These are phyloP conservation scores for Caenorhabditis macrosperma DNA, from an alignment of 2,888 invertebrate species.

Conservation along the genomic window DNA sequence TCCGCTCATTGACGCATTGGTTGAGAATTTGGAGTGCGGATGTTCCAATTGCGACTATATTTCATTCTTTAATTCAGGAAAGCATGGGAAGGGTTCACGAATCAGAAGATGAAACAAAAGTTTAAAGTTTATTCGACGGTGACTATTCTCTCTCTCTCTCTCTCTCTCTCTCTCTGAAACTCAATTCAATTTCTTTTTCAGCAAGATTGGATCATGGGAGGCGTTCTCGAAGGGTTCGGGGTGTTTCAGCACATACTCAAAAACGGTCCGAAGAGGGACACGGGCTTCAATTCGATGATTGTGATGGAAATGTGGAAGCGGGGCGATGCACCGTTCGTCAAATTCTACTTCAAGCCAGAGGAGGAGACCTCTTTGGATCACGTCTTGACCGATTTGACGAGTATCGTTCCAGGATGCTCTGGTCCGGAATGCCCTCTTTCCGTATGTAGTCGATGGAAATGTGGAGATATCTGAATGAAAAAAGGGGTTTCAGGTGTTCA, in stretches of 20 bases:
- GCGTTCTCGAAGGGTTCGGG: slow-evolving; percentile 4
- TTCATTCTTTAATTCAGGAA: neutral
- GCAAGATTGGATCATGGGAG: slow-evolving; percentile 33
- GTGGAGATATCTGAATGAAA: no score
- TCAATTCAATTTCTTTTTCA: neutral
- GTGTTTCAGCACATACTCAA: neutral
- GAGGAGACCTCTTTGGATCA: slow-evolving; percentile 19
- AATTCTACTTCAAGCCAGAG: slow-evolving; percentile 28
- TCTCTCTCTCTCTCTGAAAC: neutral
- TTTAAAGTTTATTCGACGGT: slow-evolving; percentile 22
- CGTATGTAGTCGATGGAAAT: neutral
- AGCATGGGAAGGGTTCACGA: neutral
- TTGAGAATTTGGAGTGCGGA: slow-evolving; percentile 7
- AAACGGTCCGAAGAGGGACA: neutral
- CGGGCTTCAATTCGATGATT: slow-evolving; percentile 22
- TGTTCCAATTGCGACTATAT: neutral
- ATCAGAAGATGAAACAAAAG: neutral
- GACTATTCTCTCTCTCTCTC: neutral
- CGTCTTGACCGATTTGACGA: slow-evolving; percentile 20
- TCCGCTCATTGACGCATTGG: neutral
- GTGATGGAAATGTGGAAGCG: slow-evolving; percentile 22
- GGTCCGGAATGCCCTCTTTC: neutral
- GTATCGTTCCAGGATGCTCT: neutral
- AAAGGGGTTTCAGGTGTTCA: slow-evolving; percentile 3
- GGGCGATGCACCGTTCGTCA: slow-evolving; percentile 11